Conservation (phyloP, 2,113 vertebrate species). For the Scomber scombrus region DNA sequence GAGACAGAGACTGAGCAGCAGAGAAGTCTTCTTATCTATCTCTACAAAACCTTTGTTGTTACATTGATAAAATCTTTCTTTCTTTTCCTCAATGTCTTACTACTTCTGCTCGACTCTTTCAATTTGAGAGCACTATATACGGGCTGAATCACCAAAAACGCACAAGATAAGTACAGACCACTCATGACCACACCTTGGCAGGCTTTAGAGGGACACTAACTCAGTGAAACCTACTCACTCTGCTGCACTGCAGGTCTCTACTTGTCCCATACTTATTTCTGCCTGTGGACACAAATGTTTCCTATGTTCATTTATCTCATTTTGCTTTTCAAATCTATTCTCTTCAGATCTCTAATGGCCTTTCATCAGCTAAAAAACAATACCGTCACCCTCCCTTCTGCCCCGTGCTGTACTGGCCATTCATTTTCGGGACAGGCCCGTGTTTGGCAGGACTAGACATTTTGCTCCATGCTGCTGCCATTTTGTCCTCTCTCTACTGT, state of each 20-base stretch:
- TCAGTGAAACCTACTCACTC: constrained; percentile 1
- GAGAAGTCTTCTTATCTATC: constrained; percentile 19
- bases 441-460: constrained; percentile 19
- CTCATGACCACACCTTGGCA: constrained; percentile 2
- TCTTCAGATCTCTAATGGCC: not conserved
- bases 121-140: not conserved
- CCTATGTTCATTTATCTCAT: not conserved
- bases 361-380: not conserved
- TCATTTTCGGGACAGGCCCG: not conserved
- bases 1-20: constrained; percentile 49
- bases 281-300: not conserved
- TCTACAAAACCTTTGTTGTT: not conserved
- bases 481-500: constrained; percentile 57
- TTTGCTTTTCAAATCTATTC: not conserved
- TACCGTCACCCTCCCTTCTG: not conserved
- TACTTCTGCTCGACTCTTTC: not conserved
- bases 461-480: constrained; percentile 51
- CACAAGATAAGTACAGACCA: not conserved
- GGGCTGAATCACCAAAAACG: not conserved
- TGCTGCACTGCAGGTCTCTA: constrained; percentile 7
- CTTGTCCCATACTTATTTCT: constrained; percentile 5
- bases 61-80: not conserved
- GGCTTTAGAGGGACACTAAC: constrained; percentile 14
- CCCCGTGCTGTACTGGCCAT: not conserved
- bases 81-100: not conserved